These are phyloP conservation scores for Drosophila azteca DNA, from an alignment of 1,140 invertebrate species.

Conservation along the genomic window DNA sequence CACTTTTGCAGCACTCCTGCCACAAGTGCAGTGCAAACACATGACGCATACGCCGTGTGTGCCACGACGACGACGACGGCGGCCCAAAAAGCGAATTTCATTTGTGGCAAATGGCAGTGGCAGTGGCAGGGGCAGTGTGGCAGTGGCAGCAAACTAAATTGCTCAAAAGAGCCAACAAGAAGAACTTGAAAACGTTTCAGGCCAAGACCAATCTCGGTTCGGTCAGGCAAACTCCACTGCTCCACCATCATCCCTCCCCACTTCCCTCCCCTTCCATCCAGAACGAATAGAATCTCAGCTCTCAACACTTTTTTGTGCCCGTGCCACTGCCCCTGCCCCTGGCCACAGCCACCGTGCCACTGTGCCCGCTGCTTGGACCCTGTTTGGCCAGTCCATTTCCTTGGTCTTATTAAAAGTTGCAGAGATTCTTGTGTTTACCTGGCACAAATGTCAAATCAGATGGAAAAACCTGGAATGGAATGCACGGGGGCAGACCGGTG, in stretches of 20 bases:
- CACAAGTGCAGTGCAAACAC: conserved; percentile 69
- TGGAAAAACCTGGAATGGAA: conserved; percentile 38
- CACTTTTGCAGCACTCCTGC: neutral
- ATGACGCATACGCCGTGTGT: conserved; percentile 54
- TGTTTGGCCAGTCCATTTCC: conserved; percentile 38
- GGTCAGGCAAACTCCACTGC: no score
- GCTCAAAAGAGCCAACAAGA: conserved; percentile 37
- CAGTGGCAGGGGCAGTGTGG: conserved; percentile 44
- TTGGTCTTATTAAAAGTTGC: conserved; percentile 53
- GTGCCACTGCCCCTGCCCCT: no score
- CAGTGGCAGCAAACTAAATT: conserved; percentile 69
- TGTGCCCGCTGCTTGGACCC: neutral
- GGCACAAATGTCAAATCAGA: conserved; percentile 50
- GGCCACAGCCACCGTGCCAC: neutral
- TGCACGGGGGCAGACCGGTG: conserved; percentile 11
- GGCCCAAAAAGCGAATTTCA: conserved; percentile 63
- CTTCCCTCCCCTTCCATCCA: no score
- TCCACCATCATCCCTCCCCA: no score
- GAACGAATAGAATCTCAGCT: conserved; percentile 2
- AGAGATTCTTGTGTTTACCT: conserved; percentile 51
- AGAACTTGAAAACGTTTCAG: conserved; percentile 15
- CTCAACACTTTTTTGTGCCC: conserved; percentile 10
- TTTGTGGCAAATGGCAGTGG: conserved; percentile 65
- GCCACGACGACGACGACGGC: conserved; percentile 14
- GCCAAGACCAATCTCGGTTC: conserved; percentile 34